phyloP scores from a whole-genome alignment of 2,888 invertebrate species.

The Xanthorhoe spadicearia region DNA sequence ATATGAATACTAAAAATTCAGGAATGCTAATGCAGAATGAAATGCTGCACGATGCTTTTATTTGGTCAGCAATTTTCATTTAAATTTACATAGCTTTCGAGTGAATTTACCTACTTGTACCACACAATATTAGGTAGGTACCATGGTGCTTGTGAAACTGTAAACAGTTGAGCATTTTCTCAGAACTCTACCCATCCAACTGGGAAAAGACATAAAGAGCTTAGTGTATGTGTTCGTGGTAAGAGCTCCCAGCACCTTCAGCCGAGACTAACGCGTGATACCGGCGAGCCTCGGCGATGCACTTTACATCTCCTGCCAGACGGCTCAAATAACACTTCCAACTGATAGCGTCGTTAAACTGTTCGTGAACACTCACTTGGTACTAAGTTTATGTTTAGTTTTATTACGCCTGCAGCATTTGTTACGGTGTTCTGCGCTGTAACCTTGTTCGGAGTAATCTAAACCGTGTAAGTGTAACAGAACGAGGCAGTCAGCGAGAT shows the following conservation, averaged over 20 bases:
- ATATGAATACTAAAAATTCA: slow-evolving; percentile 6
- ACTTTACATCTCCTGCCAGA: slow-evolving; percentile 54
- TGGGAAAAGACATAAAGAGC: slow-evolving; percentile 37
- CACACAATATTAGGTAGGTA: background rate
- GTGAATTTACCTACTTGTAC: background rate
- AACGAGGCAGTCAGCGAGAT: slow-evolving; percentile 44
- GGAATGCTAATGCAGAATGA: background rate
- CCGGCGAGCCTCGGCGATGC: slow-evolving; percentile 47
- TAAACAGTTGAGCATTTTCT: slow-evolving; percentile 21
- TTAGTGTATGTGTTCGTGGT: slow-evolving; percentile 37
- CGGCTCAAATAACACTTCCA: slow-evolving; percentile 64
- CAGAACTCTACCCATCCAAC: slow-evolving; percentile 26
- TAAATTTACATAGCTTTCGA: background rate
- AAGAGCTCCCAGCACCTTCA: slow-evolving; percentile 33
- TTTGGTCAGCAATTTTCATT: background rate
- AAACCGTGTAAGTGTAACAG: slow-evolving; percentile 43
- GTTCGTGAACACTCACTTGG: slow-evolving; percentile 63
- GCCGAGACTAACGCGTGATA: slow-evolving; percentile 43
- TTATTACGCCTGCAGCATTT: slow-evolving; percentile 55
- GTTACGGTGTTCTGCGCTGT: slow-evolving; percentile 47
- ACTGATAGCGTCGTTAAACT: slow-evolving; percentile 64
- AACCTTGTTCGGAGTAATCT: slow-evolving; percentile 46
- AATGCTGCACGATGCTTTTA: background rate
- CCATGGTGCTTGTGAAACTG: background rate
- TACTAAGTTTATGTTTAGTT: slow-evolving; percentile 66